Percentiles rank a stretch among this genome's conserved stretches.
These are phyloP conservation scores for Carterocephalus palaemon DNA, from an alignment of 2,888 invertebrate species.

Conservation along the genomic window DNA sequence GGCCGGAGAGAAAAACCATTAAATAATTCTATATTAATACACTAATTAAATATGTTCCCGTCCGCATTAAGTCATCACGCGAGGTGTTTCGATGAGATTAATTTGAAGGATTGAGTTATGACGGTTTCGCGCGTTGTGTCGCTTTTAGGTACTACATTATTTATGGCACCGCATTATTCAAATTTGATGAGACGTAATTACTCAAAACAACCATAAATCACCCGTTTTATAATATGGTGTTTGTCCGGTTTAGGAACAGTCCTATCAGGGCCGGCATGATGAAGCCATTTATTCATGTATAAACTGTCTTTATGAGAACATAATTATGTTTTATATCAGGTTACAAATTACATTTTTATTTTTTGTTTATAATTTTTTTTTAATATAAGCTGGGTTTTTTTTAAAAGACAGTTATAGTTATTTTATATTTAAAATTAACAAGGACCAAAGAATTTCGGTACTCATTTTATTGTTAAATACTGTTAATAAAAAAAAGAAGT, in stretches of 20 bases:
- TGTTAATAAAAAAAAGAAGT: too few species aligned
- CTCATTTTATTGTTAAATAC: too few species aligned
- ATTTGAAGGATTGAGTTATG: conserved; percentile 72
- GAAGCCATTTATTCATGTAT: conserved; percentile 63
- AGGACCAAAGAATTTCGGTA: too few species aligned
- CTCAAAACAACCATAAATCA: conserved; percentile 76
- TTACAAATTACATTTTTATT: conserved; percentile 12
- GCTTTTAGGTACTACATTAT: conserved; percentile 56
- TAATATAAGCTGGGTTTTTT: neutral
- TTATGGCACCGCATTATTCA: conserved; percentile 74
- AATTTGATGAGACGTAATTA: conserved; percentile 78
- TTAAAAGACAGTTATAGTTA: too few species aligned
- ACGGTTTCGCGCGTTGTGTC: conserved; percentile 60
- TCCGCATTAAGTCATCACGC: conserved; percentile 69
- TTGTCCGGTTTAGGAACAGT: conserved; percentile 61
- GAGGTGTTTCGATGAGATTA: conserved; percentile 65
- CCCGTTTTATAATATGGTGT: conserved; percentile 61
- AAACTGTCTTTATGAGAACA: conserved; percentile 56
- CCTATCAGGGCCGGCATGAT: conserved; percentile 50
- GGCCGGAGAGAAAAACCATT: conserved; percentile 55
- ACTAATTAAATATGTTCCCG: conserved; percentile 74
- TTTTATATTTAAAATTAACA: too few species aligned
- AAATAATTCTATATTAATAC: conserved; percentile 73
- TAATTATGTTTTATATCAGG: conserved; percentile 52
- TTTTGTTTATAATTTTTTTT: neutral